phyloP scores from a whole-genome alignment of 2,888 invertebrate genomes.

The Rugalucina vietnamica region DNA sequence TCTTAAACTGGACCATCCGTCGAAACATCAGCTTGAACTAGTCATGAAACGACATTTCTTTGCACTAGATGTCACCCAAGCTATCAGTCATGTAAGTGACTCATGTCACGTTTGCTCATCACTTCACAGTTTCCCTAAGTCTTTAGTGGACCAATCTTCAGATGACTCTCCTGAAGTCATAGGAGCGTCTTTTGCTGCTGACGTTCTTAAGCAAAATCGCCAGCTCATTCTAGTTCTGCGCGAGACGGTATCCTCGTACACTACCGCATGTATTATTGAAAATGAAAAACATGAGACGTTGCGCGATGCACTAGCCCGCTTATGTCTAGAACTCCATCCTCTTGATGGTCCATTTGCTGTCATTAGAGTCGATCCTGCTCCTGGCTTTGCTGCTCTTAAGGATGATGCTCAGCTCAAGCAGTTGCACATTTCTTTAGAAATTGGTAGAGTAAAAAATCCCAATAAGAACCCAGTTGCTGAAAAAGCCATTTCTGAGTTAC shows the following conservation, averaged over 20 bases:
- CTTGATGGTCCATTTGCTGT: constrained; percentile 15
- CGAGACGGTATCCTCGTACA: constrained; percentile 44
- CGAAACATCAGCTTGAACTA: constrained; percentile 58
- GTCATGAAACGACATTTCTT: constrained; percentile 57
- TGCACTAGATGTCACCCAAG: constrained; percentile 52
- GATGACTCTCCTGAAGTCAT: constrained; percentile 50
- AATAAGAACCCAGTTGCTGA: constrained; percentile 27
- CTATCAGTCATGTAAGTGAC: constrained; percentile 28
- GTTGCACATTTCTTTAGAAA: constrained; percentile 12
- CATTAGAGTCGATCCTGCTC: constrained; percentile 24
- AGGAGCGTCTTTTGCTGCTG: constrained; percentile 63
- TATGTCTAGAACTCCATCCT: constrained; percentile 15
- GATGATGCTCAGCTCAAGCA: constrained; percentile 7
- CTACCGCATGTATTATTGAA: constrained; percentile 10
- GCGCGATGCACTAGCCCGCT: constrained; percentile 26
- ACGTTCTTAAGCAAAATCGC: constrained; percentile 57
- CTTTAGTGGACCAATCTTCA: too few species aligned
- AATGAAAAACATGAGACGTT: constrained; percentile 40
- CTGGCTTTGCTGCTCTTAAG: constrained; percentile 12
- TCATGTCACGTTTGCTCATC: constrained; percentile 59
- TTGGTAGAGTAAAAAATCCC: constrained; percentile 27
- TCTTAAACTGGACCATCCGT: constrained; percentile 60
- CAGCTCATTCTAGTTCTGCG: constrained; percentile 53
- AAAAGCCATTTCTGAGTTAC: constrained; percentile 19
- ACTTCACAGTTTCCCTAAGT: constrained; percentile 46